phyloP scores from a whole-genome alignment of 2,888 invertebrate species.

The Creontiades dilutus region DNA sequence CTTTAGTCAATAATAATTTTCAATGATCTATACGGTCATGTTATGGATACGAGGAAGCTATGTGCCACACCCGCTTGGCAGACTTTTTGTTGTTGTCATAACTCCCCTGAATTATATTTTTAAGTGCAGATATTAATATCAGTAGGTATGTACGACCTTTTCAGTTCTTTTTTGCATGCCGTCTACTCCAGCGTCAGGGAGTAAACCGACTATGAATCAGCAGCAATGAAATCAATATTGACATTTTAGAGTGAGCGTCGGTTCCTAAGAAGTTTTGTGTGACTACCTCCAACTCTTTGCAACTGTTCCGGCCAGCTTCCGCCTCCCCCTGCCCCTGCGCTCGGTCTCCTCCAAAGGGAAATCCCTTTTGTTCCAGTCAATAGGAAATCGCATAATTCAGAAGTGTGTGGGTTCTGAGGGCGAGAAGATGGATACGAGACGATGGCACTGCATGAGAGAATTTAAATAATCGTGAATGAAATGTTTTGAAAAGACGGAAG shows the following conservation, averaged over 20 bases:
- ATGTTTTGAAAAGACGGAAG: background rate
- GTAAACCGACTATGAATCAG: too few species aligned
- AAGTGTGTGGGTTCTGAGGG: constrained; percentile 16
- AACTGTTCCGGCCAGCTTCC: constrained; percentile 29
- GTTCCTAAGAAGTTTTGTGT: constrained; percentile 5
- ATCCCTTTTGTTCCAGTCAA: background rate
- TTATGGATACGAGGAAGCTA: too few species aligned
- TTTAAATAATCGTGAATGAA: constrained; percentile 36
- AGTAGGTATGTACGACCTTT: too few species aligned
- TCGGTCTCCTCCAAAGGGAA: background rate
- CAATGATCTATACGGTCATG: too few species aligned
- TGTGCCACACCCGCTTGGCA: too few species aligned
- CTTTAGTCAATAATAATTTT: too few species aligned
- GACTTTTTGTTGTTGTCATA: too few species aligned
- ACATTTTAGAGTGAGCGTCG: background rate
- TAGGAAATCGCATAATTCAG: background rate
- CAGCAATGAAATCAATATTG: constrained; percentile 38
- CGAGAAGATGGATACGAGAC: constrained; percentile 6
- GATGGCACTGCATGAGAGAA: background rate
- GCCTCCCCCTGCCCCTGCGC: background rate
- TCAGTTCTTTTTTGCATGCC: too few species aligned
- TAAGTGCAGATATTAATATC: too few species aligned
- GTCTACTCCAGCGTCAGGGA: too few species aligned
- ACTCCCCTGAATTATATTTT: too few species aligned
- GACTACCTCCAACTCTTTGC: background rate